Conservation (phyloP, 2,888 invertebrate genomes). For the Timandra comae region DNA sequence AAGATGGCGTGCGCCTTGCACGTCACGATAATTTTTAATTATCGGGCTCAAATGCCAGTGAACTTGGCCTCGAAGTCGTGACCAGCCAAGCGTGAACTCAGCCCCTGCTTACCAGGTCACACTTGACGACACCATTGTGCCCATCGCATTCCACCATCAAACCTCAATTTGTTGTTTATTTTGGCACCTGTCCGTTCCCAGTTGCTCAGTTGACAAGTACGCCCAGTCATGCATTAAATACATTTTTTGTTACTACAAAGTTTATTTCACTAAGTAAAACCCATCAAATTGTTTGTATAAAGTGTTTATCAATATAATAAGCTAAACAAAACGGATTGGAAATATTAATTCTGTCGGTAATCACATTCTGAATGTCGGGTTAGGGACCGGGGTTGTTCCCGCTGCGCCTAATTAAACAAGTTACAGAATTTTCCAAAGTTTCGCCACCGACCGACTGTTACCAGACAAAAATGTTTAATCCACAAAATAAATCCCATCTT, state of each 20-base stretch:
- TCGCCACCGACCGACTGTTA: constrained; percentile 19
- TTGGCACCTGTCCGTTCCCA: constrained; percentile 23
- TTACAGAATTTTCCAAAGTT: constrained; percentile 20
- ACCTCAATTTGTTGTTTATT: constrained; percentile 27
- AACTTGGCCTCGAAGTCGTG: constrained; percentile 70
- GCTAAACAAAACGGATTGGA: constrained; percentile 4
- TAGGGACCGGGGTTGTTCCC: constrained; percentile 22
- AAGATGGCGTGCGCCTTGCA: constrained; percentile 67
- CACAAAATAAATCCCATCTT: constrained; percentile 22
- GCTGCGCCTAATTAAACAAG: constrained; percentile 29
- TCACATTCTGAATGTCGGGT: constrained; percentile 14
- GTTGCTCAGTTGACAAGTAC: neutral
- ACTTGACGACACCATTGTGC: constrained; percentile 57
- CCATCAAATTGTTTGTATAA: neutral
- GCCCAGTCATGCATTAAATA: no score
- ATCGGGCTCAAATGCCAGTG: constrained; percentile 75
- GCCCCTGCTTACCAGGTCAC: constrained; percentile 63
- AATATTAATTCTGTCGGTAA: constrained; percentile 11
- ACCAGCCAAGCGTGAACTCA: constrained; percentile 49
- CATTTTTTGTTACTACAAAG: no score
- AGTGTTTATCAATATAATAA: constrained; percentile 7
- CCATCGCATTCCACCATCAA: constrained; percentile 38
- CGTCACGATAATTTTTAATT: constrained; percentile 77
- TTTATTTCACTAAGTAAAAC: no score
- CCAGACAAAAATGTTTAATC: constrained; percentile 22